These are phyloP conservation scores for Artemisiospiza belli DNA, from an alignment of 2,113 vertebrate genomes.

Conservation along the genomic window DNA sequence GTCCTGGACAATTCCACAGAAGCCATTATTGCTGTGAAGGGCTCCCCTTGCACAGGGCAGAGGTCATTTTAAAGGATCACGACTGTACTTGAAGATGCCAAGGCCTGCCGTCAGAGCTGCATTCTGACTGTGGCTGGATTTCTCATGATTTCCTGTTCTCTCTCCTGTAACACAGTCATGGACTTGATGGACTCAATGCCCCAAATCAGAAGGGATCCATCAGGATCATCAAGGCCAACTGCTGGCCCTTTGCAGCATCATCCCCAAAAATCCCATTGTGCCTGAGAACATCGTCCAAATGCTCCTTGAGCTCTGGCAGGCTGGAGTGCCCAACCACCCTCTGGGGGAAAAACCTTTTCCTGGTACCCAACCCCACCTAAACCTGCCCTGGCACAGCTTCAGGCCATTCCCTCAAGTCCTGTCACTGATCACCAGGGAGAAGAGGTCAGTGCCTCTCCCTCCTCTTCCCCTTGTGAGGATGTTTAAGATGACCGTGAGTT, in stretches of 20 bases:
- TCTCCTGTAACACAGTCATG: background rate
- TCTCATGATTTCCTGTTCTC: background rate
- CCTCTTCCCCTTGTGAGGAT: background rate
- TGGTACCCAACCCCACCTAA: too few relatives aligned
- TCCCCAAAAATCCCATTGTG: too few relatives aligned
- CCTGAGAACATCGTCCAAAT: too few relatives aligned
- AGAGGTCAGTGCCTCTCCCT: background rate
- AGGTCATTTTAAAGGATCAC: background rate
- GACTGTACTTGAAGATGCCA: background rate
- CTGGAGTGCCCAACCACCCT: background rate
- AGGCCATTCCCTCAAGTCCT: fast-evolving
- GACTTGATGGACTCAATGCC: background rate
- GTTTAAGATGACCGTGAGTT: background rate
- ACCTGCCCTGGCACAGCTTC: too few relatives aligned
- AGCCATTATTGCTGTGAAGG: background rate
- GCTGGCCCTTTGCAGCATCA: background rate
- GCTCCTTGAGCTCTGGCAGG: background rate
- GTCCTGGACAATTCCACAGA: background rate
- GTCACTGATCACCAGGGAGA: fast-evolving
- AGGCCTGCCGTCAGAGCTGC: background rate
- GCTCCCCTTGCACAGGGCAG: background rate
- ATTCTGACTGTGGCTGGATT: background rate
- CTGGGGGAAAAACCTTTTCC: background rate
- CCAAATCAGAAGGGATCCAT: background rate
- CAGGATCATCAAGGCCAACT: too few relatives aligned